phyloP scores from a whole-genome alignment of 2,113 vertebrate genomes.

The Suricata suricatta region DNA sequence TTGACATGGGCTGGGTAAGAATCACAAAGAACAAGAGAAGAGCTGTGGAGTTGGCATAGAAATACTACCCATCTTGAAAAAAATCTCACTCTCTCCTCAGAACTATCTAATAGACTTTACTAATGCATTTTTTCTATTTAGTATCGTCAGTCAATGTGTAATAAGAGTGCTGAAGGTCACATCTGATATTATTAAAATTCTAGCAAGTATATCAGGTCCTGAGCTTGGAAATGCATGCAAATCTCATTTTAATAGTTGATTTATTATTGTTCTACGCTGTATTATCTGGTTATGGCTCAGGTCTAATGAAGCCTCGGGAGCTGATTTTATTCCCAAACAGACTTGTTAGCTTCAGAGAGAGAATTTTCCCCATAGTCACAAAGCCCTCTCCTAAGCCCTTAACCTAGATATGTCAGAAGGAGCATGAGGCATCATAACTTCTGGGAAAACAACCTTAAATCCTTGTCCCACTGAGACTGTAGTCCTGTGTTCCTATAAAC shows the following conservation, averaged over 20 bases:
- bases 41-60: not conserved
- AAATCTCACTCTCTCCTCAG: not conserved
- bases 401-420: not conserved
- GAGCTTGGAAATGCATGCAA: slow-evolving; percentile 13
- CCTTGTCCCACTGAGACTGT: not conserved
- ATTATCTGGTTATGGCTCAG: not conserved
- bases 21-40: not conserved
- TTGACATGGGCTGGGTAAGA: not conserved
- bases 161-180: slow-evolving; percentile 1
- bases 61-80: not conserved
- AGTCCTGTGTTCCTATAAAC: not conserved
- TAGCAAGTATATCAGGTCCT: not conserved
- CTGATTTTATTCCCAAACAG: not conserved
- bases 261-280: slow-evolving; percentile 27
- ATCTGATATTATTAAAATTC: slow-evolving; percentile 66
- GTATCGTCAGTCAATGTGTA: not conserved
- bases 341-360: slow-evolving; percentile 34
- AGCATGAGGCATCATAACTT: not conserved
- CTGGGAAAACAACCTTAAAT: not conserved
- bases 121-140: not conserved
- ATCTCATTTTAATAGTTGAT: slow-evolving; percentile 51
- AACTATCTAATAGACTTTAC: not conserved
- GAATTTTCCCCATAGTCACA: not conserved
- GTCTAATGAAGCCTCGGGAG: slow-evolving; percentile 28
- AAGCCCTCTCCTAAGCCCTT: not conserved